Base-by-base conservation (phyloP, 2,888 invertebrate species). In the Linyphia triangularis region DNA sequence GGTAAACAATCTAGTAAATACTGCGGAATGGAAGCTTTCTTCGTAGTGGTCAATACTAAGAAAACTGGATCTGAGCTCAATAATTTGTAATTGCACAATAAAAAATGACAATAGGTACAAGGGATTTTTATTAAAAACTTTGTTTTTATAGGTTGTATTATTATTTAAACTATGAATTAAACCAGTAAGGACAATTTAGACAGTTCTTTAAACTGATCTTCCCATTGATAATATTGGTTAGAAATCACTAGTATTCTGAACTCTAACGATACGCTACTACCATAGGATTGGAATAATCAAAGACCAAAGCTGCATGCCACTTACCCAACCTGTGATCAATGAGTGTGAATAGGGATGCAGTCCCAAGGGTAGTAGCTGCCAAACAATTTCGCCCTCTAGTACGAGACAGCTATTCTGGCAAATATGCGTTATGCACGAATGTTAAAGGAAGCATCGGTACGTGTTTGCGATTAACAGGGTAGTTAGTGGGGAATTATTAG, bases 401-500 rank as follows among this genome's bases (percentile, higher is more conserved):
- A 26, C 22, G n/a, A 16, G 43, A 70, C 9, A 13, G 24, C 63
- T n/a, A 57, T 57, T 57, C 26, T 28, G 57, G 28, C 57, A 59
- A 73, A 72, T 57, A 30, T 24, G 57, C 37, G 10, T 24, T 28
- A 9, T 28, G 26, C 72, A 28, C 72, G 72, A 26, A 57, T 3
- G 19, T n/a, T n/a, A 70, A 40, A 10, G 40, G 26, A 7, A 40
- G 19, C 9, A 10, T 19, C n/a, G 59, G 5, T 57, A 19, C 57
- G 57, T 57, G 57, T 51, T n/a, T n/a, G 16, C 28, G 57, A 57
- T 57, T 73, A 30, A 26, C 19, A 2, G 13, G 30, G 59, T 73
- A 73, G 30, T 28, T 73, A 30, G 30, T 19, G 57, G 28, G 57
- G 73, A 24, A 30, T 28, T 57, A 73, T 73, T 59, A 30, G 30